Evolutionary conservation across 2,797 vertebrate species (phyloP).

Genomic region (Etheostoma perlongum): DNA sequence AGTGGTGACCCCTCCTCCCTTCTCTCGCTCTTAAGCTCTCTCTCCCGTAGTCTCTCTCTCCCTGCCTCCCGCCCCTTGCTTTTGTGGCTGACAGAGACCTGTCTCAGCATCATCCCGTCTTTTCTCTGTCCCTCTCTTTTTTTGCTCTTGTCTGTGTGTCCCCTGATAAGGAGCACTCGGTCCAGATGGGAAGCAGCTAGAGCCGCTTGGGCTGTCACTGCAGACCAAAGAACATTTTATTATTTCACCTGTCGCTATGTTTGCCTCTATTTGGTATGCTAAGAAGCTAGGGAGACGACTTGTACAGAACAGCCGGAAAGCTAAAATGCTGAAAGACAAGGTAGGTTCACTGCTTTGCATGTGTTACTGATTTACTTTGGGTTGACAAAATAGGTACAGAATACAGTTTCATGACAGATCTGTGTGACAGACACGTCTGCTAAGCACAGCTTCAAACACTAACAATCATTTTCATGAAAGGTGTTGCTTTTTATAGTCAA

Average conservation of each 20-base stretch:
- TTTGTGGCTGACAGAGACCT: conserved; percentile 56
- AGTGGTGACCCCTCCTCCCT: conserved; percentile 40
- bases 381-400: background rate
- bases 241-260: conserved; percentile 85
- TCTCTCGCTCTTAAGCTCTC: conserved; percentile 44
- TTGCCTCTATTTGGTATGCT: conserved; percentile 97
- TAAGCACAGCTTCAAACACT: background rate
- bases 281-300: conserved; percentile 98
- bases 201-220: conserved; percentile 71
- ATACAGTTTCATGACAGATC: conserved; percentile 6
- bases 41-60: conserved; percentile 37
- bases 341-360: conserved; percentile 74
- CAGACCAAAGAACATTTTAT: conserved; percentile 67
- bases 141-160: conserved; percentile 47
- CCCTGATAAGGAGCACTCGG: conserved; percentile 55
- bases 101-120: conserved; percentile 53
- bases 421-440: background rate
- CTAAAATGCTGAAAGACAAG: conserved; percentile 95
- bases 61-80: conserved; percentile 45
- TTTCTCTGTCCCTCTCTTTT: conserved; percentile 28
- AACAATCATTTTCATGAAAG: background rate
- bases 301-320: conserved; percentile 94
- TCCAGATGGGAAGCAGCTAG: conserved; percentile 74
- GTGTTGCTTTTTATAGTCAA: conserved; percentile 1
- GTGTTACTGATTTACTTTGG: conserved; percentile 33